Percentiles rank a stretch among this genome's conserved stretches.
Evolutionary conservation across 2,113 vertebrate species (phyloP).

Genomic region (Noturus placidus): DNA sequence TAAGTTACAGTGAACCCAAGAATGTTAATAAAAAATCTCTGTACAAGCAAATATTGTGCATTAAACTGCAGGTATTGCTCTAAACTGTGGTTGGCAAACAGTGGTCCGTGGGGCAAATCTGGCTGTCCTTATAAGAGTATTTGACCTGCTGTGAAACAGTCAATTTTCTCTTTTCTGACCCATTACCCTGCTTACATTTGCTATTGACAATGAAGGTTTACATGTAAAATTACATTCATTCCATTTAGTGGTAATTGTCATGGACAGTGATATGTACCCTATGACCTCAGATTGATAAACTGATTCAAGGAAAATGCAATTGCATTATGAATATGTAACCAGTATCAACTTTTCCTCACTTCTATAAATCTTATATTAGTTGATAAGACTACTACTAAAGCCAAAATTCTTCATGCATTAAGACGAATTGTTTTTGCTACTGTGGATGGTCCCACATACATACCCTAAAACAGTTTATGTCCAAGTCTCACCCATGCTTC

Average conservation of each 20-base stretch:
- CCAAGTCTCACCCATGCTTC: neutral
- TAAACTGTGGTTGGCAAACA: neutral
- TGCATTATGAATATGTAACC: neutral
- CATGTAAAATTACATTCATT: neutral
- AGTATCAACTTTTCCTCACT: neutral
- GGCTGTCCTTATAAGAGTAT: neutral
- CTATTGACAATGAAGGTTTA: neutral
- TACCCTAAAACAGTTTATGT: neutral
- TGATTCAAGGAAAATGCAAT: neutral
- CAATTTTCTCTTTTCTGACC: neutral
- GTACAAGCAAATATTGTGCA: neutral
- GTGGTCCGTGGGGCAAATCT: neutral
- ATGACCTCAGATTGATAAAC: neutral
- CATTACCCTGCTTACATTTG: neutral
- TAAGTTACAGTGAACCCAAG: neutral
- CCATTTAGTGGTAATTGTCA: neutral
- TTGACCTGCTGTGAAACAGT: neutral
- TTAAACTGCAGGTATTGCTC: neutral
- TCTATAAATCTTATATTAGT: neutral
- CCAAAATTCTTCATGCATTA: neutral
- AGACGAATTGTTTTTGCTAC: neutral
- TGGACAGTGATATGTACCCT: neutral
- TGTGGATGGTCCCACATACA: neutral
- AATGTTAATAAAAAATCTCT: neutral
- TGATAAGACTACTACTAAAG: neutral